A percentile compares a stretch with the other conserved stretches of the same genome.
Evolutionary conservation across 2,797 vertebrate species (phyloP).

Genomic region (Tenualosa ilisha): DNA sequence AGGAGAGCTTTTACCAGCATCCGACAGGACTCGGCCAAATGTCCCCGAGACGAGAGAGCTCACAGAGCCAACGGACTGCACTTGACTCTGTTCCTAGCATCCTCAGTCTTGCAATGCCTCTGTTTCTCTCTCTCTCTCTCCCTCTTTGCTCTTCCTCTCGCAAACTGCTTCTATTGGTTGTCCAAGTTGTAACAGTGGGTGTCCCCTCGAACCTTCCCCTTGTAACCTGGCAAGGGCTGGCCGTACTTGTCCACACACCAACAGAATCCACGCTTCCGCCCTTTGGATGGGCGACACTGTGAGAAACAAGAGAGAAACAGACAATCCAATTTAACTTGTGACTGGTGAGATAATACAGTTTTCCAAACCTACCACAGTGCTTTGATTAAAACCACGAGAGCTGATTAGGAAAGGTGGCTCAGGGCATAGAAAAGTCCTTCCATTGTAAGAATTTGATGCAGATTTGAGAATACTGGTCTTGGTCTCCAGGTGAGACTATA

Average conservation of each 20-base stretch:
- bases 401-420: not conserved
- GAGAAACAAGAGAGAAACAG: constrained; percentile 36
- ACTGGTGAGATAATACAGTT: not conserved
- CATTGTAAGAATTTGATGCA: too few relatives aligned
- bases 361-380: not conserved
- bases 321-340: not conserved
- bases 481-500: not conserved
- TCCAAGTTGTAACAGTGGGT: constrained; percentile 81
- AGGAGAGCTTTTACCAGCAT: not conserved
- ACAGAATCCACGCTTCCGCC: constrained; percentile 91
- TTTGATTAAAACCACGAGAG: not conserved
- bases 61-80: constrained; percentile 6
- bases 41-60: not conserved
- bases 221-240: constrained; percentile 84
- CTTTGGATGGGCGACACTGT: constrained; percentile 93
- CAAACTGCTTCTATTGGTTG: constrained; percentile 69
- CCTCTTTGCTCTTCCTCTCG: constrained; percentile 1
- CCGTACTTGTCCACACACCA: constrained; percentile 98
- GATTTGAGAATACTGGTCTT: not conserved
- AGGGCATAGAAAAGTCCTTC: too few relatives aligned
- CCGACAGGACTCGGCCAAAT: not conserved
- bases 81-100: constrained; percentile 56
- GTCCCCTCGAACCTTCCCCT: constrained; percentile 81
- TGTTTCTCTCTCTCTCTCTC: constrained; percentile 28
- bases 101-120: constrained; percentile 57